phyloP scores from a whole-genome alignment of 1,140 invertebrate species.

The Drosophila varians region DNA sequence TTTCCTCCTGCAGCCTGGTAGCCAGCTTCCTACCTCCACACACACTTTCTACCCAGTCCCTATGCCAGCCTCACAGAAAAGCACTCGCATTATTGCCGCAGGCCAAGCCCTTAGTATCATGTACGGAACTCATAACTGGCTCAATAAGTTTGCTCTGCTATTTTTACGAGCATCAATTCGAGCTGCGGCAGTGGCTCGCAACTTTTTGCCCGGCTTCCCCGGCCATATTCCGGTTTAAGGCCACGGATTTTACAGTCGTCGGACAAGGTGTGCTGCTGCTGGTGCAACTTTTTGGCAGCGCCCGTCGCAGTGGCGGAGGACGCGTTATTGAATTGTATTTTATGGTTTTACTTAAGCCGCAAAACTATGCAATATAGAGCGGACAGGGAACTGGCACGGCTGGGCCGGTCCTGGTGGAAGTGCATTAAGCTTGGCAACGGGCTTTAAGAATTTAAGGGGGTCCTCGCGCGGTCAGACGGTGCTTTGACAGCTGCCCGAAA shows the following conservation, averaged over 20 bases:
- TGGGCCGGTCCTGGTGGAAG: neutral
- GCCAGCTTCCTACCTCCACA: neutral
- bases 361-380: constrained; percentile 63
- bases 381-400: neutral
- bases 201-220: neutral
- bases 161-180: constrained; percentile 69
- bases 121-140: constrained; percentile 81
- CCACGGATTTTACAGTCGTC: constrained; percentile 73
- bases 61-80: constrained; percentile 7
- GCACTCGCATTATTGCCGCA: constrained; percentile 68
- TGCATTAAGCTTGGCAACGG: constrained; percentile 34
- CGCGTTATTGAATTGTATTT: constrained; percentile 81
- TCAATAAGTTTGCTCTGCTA: constrained; percentile 76
- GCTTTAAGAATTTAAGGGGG: constrained; percentile 67
- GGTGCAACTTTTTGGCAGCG: constrained; percentile 36
- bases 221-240: constrained; percentile 57
- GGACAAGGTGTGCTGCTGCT: constrained; percentile 51
- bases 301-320: neutral
- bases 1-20: neutral
- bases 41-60: too few relatives aligned
- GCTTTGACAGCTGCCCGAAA: constrained; percentile 71
- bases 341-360: constrained; percentile 68
- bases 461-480: constrained; percentile 25
- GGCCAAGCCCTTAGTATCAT: constrained; percentile 75
- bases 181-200: constrained; percentile 12